These are phyloP conservation scores for Ips typographus DNA, from an alignment of 1,140 invertebrate genomes.

Conservation along the genomic window DNA sequence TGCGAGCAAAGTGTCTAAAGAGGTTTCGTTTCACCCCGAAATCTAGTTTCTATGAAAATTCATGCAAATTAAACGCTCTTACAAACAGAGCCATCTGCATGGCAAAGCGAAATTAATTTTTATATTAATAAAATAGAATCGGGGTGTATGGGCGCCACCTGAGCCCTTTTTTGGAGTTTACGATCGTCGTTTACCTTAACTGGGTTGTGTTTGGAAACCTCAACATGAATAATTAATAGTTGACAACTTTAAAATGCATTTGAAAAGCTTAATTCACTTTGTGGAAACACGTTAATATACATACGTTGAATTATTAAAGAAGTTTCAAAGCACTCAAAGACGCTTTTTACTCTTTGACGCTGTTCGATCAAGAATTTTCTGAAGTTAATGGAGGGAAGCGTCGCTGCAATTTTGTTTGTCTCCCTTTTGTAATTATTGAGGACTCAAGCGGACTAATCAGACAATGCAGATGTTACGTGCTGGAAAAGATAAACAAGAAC, in stretches of 20 bases:
- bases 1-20: constrained; percentile 22
- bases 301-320: no score
- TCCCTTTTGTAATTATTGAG: constrained; percentile 26
- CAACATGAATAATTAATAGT: no score
- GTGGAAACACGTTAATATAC: no score
- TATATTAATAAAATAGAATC: constrained; percentile 27
- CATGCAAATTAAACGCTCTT: constrained; percentile 28
- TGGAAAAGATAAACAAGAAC: constrained; percentile 16
- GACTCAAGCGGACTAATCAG: constrained; percentile 25
- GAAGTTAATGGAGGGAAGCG: constrained; percentile 4
- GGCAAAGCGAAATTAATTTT: constrained; percentile 28
- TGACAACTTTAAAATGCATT: no score
- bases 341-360: not conserved
- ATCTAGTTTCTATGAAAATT: constrained; percentile 34
- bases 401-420: constrained; percentile 10
- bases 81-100: constrained; percentile 31
- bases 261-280: no score
- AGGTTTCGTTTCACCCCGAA: constrained; percentile 23
- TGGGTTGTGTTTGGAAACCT: no score
- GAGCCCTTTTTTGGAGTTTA: not conserved
- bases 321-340: not conserved
- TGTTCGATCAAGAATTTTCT: constrained; percentile 3
- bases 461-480: constrained; percentile 30
- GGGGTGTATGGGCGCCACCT: not conserved
- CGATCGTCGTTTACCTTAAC: no score